A percentile compares a stretch with the other conserved stretches of the same genome.
Evolutionary conservation across 2,113 vertebrate species (phyloP).

Genomic region (Chloropsis cyanopogon): DNA sequence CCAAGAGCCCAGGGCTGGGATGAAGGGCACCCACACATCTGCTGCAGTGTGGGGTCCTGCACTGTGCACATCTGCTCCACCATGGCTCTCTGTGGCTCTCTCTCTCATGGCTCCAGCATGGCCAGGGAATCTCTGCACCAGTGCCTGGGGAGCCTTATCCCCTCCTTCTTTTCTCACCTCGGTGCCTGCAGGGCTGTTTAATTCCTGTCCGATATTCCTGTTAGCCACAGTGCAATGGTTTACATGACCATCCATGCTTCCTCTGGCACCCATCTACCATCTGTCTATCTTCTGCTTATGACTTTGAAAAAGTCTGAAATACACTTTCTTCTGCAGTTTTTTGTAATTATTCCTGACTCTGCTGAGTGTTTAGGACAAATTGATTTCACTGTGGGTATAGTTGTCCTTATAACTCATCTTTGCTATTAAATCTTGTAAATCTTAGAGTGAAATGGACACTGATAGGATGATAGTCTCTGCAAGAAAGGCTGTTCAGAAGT

Average conservation of each 20-base stretch:
- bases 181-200: neutral
- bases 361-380: neutral
- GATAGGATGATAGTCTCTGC: neutral
- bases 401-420: neutral
- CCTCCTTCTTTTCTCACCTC: neutral
- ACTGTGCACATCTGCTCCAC: neutral
- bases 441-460: neutral
- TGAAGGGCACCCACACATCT: neutral
- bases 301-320: neutral
- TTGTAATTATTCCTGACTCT: neutral
- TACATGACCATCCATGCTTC: neutral
- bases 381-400: neutral
- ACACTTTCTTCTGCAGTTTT: neutral
- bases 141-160: neutral
- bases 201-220: neutral
- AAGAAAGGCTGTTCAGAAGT: neutral
- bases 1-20: no score
- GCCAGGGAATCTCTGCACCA: neutral
- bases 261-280: neutral
- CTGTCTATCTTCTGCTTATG: neutral
- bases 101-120: neutral
- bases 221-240: neutral
- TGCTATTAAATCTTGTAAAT: neutral
- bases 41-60: fast-evolving
- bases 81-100: fast-evolving